phyloP scores from a whole-genome alignment of 2,113 vertebrate species.

The Pseudonaja textilis region DNA sequence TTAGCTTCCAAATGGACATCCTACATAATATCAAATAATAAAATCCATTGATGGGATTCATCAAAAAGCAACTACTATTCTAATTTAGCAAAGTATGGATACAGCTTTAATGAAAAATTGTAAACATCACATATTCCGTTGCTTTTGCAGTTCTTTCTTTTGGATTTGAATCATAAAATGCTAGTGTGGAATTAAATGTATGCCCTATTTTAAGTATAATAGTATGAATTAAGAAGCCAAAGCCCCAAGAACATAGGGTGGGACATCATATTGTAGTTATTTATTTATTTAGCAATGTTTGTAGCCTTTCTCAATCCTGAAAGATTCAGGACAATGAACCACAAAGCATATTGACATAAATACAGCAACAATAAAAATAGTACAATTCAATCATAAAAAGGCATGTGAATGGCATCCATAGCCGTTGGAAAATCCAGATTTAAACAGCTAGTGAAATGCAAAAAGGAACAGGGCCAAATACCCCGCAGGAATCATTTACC shows the following conservation, averaged over 20 bases:
- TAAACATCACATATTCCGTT: background rate
- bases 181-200: background rate
- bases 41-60: background rate
- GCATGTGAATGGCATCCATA: background rate
- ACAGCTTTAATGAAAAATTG: background rate
- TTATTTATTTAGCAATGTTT: background rate
- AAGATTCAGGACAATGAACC: background rate
- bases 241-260: background rate
- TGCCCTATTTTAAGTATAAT: background rate
- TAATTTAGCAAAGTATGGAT: background rate
- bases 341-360: background rate
- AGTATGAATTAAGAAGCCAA: background rate
- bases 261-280: no score
- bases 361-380: background rate
- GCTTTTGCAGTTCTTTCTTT: background rate
- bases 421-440: background rate
- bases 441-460: background rate
- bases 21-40: background rate
- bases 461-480: background rate
- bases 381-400: background rate
- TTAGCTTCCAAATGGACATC: background rate
- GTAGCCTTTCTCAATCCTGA: background rate
- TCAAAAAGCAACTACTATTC: background rate
- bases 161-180: background rate
- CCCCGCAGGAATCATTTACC: background rate